Conservation (phyloP, 1,140 invertebrate genomes). For the Thalassaphorura encarpata region DNA sequence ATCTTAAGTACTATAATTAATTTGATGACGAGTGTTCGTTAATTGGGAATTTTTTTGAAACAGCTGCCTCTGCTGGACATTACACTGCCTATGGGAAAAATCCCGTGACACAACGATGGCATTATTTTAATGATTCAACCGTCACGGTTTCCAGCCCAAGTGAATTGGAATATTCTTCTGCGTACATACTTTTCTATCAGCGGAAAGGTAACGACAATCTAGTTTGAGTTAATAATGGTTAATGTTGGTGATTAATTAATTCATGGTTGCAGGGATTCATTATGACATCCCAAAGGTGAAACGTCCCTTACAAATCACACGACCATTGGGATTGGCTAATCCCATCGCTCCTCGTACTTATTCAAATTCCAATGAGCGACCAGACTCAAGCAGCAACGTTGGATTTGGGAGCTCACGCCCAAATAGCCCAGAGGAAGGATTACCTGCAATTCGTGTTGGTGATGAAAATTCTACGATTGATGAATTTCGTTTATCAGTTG, state of each 20-base stretch:
- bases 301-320: neutral
- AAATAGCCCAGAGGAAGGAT: too few relatives aligned
- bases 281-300: neutral
- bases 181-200: constrained; percentile 60
- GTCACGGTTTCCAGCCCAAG: constrained; percentile 49
- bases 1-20: neutral
- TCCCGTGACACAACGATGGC: constrained; percentile 50
- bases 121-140: constrained; percentile 57
- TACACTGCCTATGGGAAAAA: constrained; percentile 59
- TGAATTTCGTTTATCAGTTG: too few relatives aligned
- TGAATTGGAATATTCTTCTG: constrained; percentile 53
- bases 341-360: neutral
- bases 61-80: constrained; percentile 56
- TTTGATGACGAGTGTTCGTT: neutral
- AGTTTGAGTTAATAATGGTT: neutral
- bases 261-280: too few relatives aligned
- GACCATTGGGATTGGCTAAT: neutral
- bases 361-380: too few relatives aligned
- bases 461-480: too few relatives aligned
- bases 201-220: constrained; percentile 42
- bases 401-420: too few relatives aligned
- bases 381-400: too few relatives aligned
- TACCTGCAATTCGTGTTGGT: too few relatives aligned
- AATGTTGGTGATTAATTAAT: too few relatives aligned
- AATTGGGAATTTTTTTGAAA: constrained; percentile 34